Evolutionary conservation across 2,888 invertebrate genomes (phyloP).

Genomic region (Pollenia angustigena): DNA sequence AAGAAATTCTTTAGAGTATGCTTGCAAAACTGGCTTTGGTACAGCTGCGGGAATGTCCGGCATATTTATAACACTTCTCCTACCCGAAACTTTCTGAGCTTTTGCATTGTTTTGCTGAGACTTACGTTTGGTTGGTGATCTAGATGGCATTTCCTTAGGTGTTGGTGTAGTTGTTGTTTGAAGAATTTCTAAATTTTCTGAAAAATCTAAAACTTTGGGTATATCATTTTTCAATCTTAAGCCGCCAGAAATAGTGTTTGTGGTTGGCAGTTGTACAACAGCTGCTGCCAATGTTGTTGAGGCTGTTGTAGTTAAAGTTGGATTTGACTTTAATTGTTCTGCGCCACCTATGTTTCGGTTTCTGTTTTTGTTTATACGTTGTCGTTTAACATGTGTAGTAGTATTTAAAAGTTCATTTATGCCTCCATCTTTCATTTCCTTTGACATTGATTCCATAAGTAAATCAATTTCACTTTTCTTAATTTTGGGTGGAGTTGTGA

Average conservation of each 20-base stretch:
- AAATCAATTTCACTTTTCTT: conserved; percentile 68
- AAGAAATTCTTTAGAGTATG: conserved; percentile 2
- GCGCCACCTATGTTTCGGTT: not conserved
- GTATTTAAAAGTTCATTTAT: conserved; percentile 55
- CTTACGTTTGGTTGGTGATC: conserved; percentile 43
- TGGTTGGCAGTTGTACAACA: not conserved
- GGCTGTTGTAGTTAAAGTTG: not conserved
- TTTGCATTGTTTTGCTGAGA: not conserved
- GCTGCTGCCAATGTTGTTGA: not conserved
- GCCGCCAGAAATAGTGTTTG: not conserved
- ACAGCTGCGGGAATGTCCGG: not conserved
- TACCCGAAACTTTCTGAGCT: not conserved
- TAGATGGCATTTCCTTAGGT: not conserved
- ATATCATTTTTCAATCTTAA: not conserved
- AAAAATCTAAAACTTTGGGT: conserved; percentile 23
- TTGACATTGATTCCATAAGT: conserved; percentile 72
- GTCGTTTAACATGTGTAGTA: conserved; percentile 59
- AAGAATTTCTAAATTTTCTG: conserved; percentile 13
- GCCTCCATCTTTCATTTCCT: conserved; percentile 71
- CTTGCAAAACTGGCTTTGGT: not conserved
- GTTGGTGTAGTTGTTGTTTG: not conserved
- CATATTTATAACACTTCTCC: not conserved
- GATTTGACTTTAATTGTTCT: conserved; percentile 39
- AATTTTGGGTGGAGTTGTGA: not conserved
- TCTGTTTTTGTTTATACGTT: conserved; percentile 40